Base-by-base conservation (phyloP, 2,888 invertebrate species). In the Lepidonotus clava region DNA sequence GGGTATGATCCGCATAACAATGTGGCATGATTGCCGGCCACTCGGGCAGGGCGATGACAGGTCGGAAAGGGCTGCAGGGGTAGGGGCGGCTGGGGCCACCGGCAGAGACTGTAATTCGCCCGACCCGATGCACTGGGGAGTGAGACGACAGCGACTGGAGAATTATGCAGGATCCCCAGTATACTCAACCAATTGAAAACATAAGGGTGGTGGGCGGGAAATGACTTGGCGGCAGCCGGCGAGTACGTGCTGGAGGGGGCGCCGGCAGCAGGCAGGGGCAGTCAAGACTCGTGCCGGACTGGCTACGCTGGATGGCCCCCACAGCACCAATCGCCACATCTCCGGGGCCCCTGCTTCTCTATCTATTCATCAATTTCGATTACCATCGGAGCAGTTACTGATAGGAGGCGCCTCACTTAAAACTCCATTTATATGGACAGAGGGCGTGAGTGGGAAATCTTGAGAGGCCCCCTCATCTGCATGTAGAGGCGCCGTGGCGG, bases 301-400 rank as follows among this genome's bases (percentile, higher is more conserved):
- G 32, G 80, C 80, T 21, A 51, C 80, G 28, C 80, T 1, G 6
- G 32, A 46, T 41, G 46, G 32, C 46, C 38, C 80, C 18, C 28
- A 46, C 51, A n/a, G 80, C 80, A 41, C 28, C 80, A 80, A 40
- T 80, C 80, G 80, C 51, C 80, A 46, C 80, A 46, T 80, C 80
- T 46, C 80, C 24, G n/a, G 80, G 80, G 80, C 80, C 80, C 46
- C 41, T n/a, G n/a, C n/a, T 34, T 80, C 80, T n/a, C 80, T 80
- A 80, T 80, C 80, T 80, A 80, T 80, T 80, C 80, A 80, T 80
- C 80, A 80, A 80, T 80, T 80, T 80, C 80, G 80, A 80, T 80
- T 80, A 80, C 80, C 80, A 80, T 80, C 80, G 80, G 80, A 80
- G 28, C 80, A 80, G 80, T 80, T 80, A 80, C 80, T 24, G 80